Percentiles rank a stretch among this genome's conserved stretches.
Evolutionary conservation across 2,888 invertebrate genomes (phyloP).

Genomic region (Phyllotreta striolata): DNA sequence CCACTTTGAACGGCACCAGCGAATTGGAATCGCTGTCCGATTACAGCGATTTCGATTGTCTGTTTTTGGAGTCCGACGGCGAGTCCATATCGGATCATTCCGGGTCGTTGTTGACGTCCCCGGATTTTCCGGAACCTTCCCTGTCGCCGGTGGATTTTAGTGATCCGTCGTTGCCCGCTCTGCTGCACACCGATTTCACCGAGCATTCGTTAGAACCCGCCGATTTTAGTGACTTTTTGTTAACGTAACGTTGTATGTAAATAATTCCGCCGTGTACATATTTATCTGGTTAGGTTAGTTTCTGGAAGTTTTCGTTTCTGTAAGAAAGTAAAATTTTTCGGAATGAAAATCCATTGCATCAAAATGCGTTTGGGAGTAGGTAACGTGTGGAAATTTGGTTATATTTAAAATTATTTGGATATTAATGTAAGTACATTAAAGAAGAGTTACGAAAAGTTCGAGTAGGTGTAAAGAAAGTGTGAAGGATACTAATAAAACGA

Average conservation of each 20-base stretch:
- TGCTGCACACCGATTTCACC: conserved; percentile 57
- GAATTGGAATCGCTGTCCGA: conserved; percentile 45
- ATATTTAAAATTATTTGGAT: no score
- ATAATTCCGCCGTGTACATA: conserved; percentile 16
- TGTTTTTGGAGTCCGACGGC: conserved; percentile 67
- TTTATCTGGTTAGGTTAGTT: conserved; percentile 11
- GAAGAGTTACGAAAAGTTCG: background rate
- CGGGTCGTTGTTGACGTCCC: conserved; percentile 50
- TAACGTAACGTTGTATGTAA: conserved; percentile 51
- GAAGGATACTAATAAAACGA: conserved; percentile 6
- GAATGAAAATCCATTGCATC: no score
- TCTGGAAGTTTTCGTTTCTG: no score
- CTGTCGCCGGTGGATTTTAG: conserved; percentile 67
- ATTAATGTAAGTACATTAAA: background rate
- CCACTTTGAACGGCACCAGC: conserved; percentile 62
- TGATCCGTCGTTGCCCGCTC: conserved; percentile 56
- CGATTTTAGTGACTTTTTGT: conserved; percentile 59
- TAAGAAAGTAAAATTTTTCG: no score
- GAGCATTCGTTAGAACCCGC: conserved; percentile 56
- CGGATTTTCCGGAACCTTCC: conserved; percentile 63
- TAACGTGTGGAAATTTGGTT: no score
- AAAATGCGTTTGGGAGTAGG: no score
- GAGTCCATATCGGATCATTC: conserved; percentile 60
- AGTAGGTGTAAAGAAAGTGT: conserved; percentile 13
- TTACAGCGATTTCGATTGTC: conserved; percentile 56